phyloP scores from a whole-genome alignment of 2,888 invertebrate species.

The Abscondita cerata region DNA sequence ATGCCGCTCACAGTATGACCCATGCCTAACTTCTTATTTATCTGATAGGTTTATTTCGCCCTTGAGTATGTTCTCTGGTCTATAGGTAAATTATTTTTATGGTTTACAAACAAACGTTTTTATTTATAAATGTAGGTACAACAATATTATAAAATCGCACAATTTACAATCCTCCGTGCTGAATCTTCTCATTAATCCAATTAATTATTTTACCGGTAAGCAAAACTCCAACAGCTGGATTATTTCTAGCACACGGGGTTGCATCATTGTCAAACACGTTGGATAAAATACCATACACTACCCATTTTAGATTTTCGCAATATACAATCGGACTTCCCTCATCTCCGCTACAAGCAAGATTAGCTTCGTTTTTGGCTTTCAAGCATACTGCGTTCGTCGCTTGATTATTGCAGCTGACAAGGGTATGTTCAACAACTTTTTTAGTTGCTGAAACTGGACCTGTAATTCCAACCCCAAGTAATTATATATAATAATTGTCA shows the following conservation, averaged over 20 bases:
- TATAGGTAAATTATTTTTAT: no score
- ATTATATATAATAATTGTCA: background rate
- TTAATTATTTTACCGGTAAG: slow-evolving; percentile 16
- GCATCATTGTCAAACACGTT: slow-evolving; percentile 3
- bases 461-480: background rate
- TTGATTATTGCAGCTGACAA: background rate
- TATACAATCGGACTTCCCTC: slow-evolving; percentile 20
- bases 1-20: no score
- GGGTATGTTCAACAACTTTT: background rate
- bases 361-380: background rate
- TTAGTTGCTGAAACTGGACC: background rate
- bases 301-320: slow-evolving; percentile 8
- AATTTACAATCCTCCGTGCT: no score
- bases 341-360: slow-evolving; percentile 14
- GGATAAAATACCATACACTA: slow-evolving; percentile 10
- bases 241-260: slow-evolving; percentile 8
- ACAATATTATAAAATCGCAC: no score
- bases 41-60: no score
- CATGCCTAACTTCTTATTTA: no score
- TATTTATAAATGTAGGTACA: no score
- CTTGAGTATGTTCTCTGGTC: no score
- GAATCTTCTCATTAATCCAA: slow-evolving; percentile 20
- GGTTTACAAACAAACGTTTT: no score
- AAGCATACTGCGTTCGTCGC: slow-evolving; percentile 8
- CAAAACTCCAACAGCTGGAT: slow-evolving; percentile 1